Evolutionary conservation across 2,888 invertebrate species (phyloP), one percentile per base, ranked within the genome.

Genomic region (Julus scanicus): DNA sequence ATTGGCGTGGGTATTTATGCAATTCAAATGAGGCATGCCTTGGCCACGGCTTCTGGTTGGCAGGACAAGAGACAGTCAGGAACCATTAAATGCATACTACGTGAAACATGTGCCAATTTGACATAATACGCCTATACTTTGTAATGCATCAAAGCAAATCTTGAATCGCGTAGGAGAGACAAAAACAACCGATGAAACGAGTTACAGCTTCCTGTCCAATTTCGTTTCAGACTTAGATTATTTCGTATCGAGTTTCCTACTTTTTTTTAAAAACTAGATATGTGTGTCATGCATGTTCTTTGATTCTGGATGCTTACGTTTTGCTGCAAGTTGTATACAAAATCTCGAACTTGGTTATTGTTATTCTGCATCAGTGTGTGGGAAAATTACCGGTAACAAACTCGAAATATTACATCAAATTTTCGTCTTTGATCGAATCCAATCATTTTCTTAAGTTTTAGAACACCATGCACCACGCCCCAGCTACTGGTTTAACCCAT

Each of bases 1-100:
- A 80, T 80, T 80, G 80, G 80, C 80, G 80, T 80, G 80, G 80
- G 80, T 80, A 80, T 80, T 80, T 80, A 80, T 80, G 37, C 80
- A 80, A 80, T 80, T 80, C 80, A 80, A 80, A 80, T 80, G 80
- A 71, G 71, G 20, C n/a, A 63, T n/a, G 53, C 71, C 3, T 20
- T 29, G 71, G 80, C 20, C 80, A 6, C 8, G 80, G 37, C 80
- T 80, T 37, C 37, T 80, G 80, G 71, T 80, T 37, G 37, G 80
- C 37, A 11, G 2, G 29, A 13, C 80, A 37, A 80, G 71, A 71
- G 80, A 80, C 80, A 80, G 80, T 80, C 80, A 37, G 13, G 37
- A 20, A 13, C 37, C 80, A 80, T 80, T 80, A 80, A 37, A 13
- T 80, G 6, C 37, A 13, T 80, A 20, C 3, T 13, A 80, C 37